Evolutionary conservation across 2,888 invertebrate species (phyloP).

Genomic region (Melangyna quadrimaculata): DNA sequence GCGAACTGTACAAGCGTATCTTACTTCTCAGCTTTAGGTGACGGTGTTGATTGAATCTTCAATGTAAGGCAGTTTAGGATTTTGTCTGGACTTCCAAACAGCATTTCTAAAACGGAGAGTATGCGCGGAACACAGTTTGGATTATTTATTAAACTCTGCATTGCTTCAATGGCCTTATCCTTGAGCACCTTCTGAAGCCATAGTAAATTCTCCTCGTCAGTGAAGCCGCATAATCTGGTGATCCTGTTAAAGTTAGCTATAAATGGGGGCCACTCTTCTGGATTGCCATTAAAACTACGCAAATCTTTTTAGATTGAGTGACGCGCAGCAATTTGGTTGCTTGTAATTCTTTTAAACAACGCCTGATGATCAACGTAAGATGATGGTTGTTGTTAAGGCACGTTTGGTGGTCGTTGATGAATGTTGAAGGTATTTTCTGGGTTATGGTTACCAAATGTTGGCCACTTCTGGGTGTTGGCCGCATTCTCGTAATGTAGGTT

Average conservation of each 20-base stretch:
- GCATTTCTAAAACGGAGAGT: background rate
- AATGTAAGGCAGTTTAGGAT: background rate
- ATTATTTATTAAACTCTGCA: no score
- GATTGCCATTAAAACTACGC: constrained; percentile 8
- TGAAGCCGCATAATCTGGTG: background rate
- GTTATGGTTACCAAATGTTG: background rate
- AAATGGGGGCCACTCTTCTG: constrained; percentile 13
- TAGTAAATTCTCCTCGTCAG: constrained; percentile 1
- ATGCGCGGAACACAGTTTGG: no score
- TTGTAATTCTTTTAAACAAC: background rate
- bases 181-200: constrained; percentile 14
- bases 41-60: background rate
- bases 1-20: background rate
- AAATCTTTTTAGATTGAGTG: background rate
- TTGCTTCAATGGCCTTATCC: constrained; percentile 15
- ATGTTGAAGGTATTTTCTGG: background rate
- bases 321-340: background rate
- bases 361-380: background rate
- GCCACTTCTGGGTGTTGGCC: no score
- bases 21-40: no score
- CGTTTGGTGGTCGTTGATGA: background rate
- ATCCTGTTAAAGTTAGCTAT: constrained; percentile 1
- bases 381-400: background rate
- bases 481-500: no score
- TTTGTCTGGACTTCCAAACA: background rate